Evolutionary conservation across 1,140 invertebrate genomes (phyloP).

Genomic region (Drosophila prosaltans): DNA sequence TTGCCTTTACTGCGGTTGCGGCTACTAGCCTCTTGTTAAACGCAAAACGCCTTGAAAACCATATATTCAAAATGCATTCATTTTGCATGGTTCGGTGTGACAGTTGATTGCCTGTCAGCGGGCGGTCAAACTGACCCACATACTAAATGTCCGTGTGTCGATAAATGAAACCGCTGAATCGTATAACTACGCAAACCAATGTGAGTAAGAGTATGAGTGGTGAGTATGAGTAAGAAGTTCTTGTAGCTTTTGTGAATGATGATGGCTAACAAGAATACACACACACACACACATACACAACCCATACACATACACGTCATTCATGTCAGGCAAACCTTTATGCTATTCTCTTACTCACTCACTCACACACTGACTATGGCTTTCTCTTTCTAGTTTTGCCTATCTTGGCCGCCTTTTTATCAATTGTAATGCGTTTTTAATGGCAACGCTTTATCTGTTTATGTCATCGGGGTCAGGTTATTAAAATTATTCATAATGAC

Average conservation of each 20-base stretch:
- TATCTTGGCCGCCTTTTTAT: constrained; percentile 41
- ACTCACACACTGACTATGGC: neutral
- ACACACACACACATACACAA: constrained; percentile 18
- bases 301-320: constrained; percentile 38
- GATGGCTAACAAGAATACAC: constrained; percentile 38
- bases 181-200: constrained; percentile 12
- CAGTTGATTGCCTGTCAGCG: constrained; percentile 76
- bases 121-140: constrained; percentile 67
- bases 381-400: constrained; percentile 3
- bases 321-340: constrained; percentile 56
- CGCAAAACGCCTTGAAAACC: constrained; percentile 47
- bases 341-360: constrained; percentile 17
- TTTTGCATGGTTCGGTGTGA: constrained; percentile 53
- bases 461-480: constrained; percentile 68
- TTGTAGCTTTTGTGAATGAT: constrained; percentile 73
- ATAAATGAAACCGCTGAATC: constrained; percentile 20
- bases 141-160: constrained; percentile 41
- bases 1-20: constrained; percentile 41
- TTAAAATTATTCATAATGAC: constrained; percentile 73
- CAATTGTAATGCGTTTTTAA: constrained; percentile 82
- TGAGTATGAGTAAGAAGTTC: constrained; percentile 18
- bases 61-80: constrained; percentile 56
- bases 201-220: constrained; percentile 14
- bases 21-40: neutral
- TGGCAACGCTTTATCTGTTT: constrained; percentile 72